A percentile compares a stretch with the other conserved stretches of the same genome.
phyloP scores from a whole-genome alignment of 2,113 vertebrate species.

The Stigmatopora argus region DNA sequence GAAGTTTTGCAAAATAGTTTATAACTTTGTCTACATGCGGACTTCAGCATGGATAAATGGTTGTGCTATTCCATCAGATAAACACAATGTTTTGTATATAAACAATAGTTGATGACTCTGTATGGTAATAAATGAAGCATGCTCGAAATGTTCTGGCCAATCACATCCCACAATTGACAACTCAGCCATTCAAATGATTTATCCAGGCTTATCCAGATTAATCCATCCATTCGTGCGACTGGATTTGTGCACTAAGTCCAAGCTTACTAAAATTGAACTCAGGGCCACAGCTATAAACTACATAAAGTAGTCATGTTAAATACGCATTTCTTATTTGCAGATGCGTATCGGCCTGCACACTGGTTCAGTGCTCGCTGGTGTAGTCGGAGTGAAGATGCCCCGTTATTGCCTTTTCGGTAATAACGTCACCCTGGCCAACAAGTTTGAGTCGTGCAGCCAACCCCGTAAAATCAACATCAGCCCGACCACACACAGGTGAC shows the following conservation, averaged over 20 bases:
- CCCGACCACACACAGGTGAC: slow-evolving; percentile 91
- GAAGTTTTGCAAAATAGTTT: not conserved
- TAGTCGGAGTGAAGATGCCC: slow-evolving; percentile 98
- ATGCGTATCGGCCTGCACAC: slow-evolving; percentile 97
- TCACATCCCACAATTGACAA: no score
- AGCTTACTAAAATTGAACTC: no score
- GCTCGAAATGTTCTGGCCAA: no score
- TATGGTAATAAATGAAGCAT: not conserved
- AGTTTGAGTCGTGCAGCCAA: slow-evolving; percentile 93
- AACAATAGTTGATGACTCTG: no score
- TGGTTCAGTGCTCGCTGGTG: slow-evolving; percentile 92
- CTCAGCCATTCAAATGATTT: no score
- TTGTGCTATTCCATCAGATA: not conserved
- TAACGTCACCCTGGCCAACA: slow-evolving; percentile 96
- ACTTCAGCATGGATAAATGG: not conserved
- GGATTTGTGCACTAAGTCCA: no score
- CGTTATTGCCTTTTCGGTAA: slow-evolving; percentile 98
- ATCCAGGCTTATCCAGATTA: no score
- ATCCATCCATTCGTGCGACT: no score
- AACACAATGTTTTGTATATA: no score
- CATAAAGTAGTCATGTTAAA: not conserved
- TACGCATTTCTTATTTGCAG: slow-evolving; percentile 53
- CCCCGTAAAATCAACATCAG: slow-evolving; percentile 93
- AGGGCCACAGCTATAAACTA: no score
- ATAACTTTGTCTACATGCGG: not conserved